Conservation (phyloP, 2,797 vertebrate genomes). For the Holocentrus rufus region DNA sequence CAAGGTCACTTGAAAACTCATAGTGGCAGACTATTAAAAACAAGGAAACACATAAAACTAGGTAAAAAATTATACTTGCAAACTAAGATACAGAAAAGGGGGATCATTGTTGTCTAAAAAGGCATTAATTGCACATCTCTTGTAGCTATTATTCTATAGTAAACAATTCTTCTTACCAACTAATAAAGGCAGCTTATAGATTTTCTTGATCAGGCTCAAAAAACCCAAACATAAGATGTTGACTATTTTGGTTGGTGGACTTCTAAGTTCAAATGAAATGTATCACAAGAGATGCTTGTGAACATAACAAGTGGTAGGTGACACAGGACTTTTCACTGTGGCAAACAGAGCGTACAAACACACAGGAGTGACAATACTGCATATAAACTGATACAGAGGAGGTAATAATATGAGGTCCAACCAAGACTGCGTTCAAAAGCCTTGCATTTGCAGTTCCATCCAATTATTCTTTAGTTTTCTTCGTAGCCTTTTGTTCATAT, state of each 20-base stretch:
- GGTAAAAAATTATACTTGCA: slow-evolving; percentile 13
- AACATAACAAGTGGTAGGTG: background rate
- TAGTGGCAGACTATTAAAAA: slow-evolving; percentile 50
- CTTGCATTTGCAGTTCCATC: slow-evolving; percentile 7
- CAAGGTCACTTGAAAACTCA: slow-evolving; percentile 81
- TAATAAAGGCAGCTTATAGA: slow-evolving; percentile 69
- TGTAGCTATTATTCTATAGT: slow-evolving; percentile 42
- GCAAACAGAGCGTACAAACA: slow-evolving; percentile 9
- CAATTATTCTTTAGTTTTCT: background rate
- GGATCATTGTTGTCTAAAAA: slow-evolving; percentile 44
- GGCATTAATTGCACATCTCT: slow-evolving; percentile 64
- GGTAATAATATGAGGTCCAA: slow-evolving; percentile 5
- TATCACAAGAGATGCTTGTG: slow-evolving; percentile 22
- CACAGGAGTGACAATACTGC: slow-evolving; percentile 28
- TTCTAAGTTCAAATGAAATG: slow-evolving; percentile 23
- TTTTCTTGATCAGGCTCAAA: slow-evolving; percentile 28
- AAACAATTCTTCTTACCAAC: slow-evolving; percentile 57
- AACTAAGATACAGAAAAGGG: slow-evolving; percentile 44
- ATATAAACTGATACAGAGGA: slow-evolving; percentile 31
- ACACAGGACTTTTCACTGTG: background rate
- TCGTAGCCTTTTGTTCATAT: background rate
- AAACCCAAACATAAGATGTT: slow-evolving; percentile 37
- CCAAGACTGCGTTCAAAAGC: background rate
- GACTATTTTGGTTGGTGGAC: slow-evolving; percentile 19
- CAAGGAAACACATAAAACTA: slow-evolving; percentile 28